Evolutionary conservation across 2,797 vertebrate species (phyloP).

Genomic region (Chloroceryle amazona): DNA sequence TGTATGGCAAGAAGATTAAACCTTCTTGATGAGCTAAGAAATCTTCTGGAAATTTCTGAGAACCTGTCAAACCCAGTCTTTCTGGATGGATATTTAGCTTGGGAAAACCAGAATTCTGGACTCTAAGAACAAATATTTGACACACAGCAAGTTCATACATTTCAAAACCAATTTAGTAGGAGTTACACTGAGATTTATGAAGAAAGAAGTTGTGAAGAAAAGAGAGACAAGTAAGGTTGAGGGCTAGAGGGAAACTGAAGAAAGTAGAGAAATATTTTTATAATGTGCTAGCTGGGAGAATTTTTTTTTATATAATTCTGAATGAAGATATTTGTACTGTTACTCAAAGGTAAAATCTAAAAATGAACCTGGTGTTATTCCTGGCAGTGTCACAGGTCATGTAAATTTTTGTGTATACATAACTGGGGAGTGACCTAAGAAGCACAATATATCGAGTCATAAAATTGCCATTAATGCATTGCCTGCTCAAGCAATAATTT

Average conservation of each 20-base stretch:
- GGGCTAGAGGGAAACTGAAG: not conserved
- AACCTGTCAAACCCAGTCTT: not conserved
- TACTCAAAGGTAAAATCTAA: slow-evolving; percentile 21
- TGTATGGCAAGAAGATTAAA: not conserved
- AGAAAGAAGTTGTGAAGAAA: not conserved
- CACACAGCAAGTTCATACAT: not conserved
- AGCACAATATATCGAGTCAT: not conserved
- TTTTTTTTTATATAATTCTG: not conserved
- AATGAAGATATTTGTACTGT: not conserved
- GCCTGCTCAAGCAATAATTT: not conserved
- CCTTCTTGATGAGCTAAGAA: not conserved
- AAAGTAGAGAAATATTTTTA: not conserved
- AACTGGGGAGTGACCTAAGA: slow-evolving; percentile 7
- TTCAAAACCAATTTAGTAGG: not conserved
- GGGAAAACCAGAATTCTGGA: not conserved
- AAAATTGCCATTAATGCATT: not conserved
- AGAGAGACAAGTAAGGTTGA: not conserved
- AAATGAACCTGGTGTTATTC: not conserved
- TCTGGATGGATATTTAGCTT: not conserved
- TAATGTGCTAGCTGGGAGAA: not conserved
- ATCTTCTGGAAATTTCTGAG: not conserved
- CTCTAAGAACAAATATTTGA: not conserved
- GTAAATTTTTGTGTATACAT: not conserved
- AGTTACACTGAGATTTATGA: not conserved
- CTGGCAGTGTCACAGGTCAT: not conserved